Evolutionary conservation across 2,888 invertebrate genomes (phyloP).

Genomic region (Drosophila rubida): DNA sequence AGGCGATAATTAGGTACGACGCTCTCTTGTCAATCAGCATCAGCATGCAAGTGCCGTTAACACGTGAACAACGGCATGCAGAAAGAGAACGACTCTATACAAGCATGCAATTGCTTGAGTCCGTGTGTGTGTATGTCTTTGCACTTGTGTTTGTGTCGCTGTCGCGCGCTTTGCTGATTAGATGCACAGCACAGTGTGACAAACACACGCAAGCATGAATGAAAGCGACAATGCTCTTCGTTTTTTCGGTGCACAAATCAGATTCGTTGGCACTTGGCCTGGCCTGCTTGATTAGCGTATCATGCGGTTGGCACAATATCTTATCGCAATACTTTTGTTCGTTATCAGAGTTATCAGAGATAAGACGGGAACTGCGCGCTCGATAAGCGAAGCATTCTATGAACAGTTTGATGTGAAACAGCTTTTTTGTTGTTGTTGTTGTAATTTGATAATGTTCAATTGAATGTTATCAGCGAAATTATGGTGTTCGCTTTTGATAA

Average conservation of each 20-base stretch:
- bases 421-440: conserved; percentile 6
- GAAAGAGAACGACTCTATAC: conserved; percentile 27
- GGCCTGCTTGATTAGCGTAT: conserved; percentile 44
- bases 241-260: conserved; percentile 35
- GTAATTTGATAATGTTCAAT: conserved; percentile 8
- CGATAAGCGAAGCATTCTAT: conserved; percentile 30
- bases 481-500: conserved; percentile 25
- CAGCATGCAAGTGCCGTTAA: conserved; percentile 61
- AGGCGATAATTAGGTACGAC: conserved; percentile 44
- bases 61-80: conserved; percentile 61
- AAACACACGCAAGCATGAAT: conserved; percentile 44
- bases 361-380: conserved; percentile 49
- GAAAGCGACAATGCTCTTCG: conserved; percentile 50
- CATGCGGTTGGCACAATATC: conserved; percentile 44
- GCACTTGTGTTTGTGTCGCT: conserved; percentile 5
- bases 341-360: conserved; percentile 41
- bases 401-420: conserved; percentile 52
- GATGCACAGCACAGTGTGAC: conserved; percentile 48
- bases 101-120: background rate
- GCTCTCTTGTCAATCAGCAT: conserved; percentile 45
- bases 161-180: conserved; percentile 26
- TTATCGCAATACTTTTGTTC: conserved; percentile 30
- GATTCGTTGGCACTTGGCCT: conserved; percentile 24
- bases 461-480: conserved; percentile 31
- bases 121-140: no score